Evolutionary conservation across 2,113 vertebrate genomes (phyloP).

Genomic region (Rhea pennata): DNA sequence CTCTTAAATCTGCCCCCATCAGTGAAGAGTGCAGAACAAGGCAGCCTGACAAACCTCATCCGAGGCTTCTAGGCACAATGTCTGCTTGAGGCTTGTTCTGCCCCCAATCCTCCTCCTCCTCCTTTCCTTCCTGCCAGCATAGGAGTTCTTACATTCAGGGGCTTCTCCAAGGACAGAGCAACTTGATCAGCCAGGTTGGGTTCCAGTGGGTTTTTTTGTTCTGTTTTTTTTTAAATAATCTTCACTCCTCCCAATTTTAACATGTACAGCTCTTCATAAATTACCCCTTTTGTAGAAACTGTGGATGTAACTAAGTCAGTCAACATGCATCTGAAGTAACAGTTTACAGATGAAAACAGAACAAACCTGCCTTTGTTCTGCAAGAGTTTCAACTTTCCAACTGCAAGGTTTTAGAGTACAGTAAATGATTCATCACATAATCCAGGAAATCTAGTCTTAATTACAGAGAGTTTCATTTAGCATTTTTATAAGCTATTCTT

Average conservation of each 20-base stretch:
- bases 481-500: background rate
- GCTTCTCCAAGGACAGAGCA: background rate
- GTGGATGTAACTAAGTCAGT: background rate
- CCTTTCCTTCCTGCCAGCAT: background rate
- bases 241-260: background rate
- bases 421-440: background rate
- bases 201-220: background rate
- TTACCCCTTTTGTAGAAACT: background rate
- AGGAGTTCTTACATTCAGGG: background rate
- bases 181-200: background rate
- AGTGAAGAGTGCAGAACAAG: background rate
- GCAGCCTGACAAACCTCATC: background rate
- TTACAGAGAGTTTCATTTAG: background rate
- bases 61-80: background rate
- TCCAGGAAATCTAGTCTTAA: background rate
- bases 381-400: background rate
- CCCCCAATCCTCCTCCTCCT: background rate
- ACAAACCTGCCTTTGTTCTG: constrained; percentile 40
- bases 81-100: background rate
- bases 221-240: background rate
- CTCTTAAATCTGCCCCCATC: background rate
- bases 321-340: constrained; percentile 11
- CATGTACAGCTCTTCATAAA: background rate
- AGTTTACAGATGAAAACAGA: constrained; percentile 36
- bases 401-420: background rate